phyloP scores from a whole-genome alignment of 2,113 vertebrate species.

The Solenodon paradoxus region DNA sequence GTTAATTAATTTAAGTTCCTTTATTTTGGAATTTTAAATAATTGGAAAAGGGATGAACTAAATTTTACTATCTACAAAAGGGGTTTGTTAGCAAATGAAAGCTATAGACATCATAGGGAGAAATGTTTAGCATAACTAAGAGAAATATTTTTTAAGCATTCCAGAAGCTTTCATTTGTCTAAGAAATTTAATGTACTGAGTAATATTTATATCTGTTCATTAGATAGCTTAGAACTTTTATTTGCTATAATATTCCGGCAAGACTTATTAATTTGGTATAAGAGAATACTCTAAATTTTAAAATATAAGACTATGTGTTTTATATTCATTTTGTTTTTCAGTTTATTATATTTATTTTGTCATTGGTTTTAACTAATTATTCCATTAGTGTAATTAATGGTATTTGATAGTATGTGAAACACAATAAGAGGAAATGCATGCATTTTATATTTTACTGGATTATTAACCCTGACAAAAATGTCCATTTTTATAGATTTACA shows the following conservation, averaged over 20 bases:
- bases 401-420: neutral
- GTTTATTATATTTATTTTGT: neutral
- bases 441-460: neutral
- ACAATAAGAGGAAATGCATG: neutral
- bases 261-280: neutral
- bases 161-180: neutral
- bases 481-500: neutral
- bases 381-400: neutral
- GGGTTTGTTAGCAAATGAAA: neutral
- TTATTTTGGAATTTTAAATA: slow-evolving; percentile 30
- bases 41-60: neutral
- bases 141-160: slow-evolving; percentile 23
- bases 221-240: neutral
- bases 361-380: neutral
- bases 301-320: neutral
- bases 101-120: neutral
- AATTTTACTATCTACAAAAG: neutral
- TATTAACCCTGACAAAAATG: neutral
- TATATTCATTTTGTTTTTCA: neutral
- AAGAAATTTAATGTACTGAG: neutral
- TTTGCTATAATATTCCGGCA: neutral
- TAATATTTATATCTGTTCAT: neutral
- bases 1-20: neutral
- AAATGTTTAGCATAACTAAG: neutral
- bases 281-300: neutral